A percentile compares a stretch with the other conserved stretches of the same genome.
Evolutionary conservation across 2,888 invertebrate species (phyloP).

Genomic region (Drosophila ochracea): DNA sequence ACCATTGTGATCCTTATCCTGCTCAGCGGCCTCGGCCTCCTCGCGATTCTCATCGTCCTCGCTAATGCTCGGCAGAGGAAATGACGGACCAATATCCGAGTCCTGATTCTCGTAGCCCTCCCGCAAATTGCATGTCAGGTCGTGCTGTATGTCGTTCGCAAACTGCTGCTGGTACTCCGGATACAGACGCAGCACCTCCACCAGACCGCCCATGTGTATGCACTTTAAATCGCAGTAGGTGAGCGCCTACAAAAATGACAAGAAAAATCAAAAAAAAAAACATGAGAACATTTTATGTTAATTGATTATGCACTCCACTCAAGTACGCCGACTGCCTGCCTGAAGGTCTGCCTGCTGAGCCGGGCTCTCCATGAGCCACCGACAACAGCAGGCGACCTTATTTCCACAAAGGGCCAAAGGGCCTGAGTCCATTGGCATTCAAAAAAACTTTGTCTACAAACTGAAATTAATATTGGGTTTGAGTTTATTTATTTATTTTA

Average conservation of each 20-base stretch:
- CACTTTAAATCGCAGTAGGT: constrained; percentile 98
- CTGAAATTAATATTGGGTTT: neutral
- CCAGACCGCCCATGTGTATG: constrained; percentile 95
- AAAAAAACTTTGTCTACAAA: neutral
- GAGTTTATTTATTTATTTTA: too few relatives aligned
- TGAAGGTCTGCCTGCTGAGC: constrained; percentile 4
- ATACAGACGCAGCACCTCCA: constrained; percentile 94
- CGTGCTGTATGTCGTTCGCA: constrained; percentile 96
- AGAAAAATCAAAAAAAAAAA: neutral
- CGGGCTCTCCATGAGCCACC: constrained; percentile 1
- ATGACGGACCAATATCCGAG: constrained; percentile 84
- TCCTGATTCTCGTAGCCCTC: constrained; percentile 96
- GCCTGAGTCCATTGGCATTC: neutral
- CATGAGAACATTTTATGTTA: constrained; percentile 43
- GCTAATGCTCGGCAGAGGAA: constrained; percentile 95
- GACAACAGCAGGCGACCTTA: constrained; percentile 38
- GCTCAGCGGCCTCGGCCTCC: constrained; percentile 94
- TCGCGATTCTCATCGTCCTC: constrained; percentile 97
- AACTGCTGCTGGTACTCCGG: constrained; percentile 98
- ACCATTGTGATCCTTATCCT: constrained; percentile 93
- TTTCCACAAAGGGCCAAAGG: neutral
- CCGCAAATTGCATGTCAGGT: constrained; percentile 96
- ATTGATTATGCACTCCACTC: constrained; percentile 54
- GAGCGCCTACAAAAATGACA: constrained; percentile 88
- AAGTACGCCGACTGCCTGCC: constrained; percentile 6